phyloP scores from a whole-genome alignment of 2,113 vertebrate species.

The Dromiciops gliroides region DNA sequence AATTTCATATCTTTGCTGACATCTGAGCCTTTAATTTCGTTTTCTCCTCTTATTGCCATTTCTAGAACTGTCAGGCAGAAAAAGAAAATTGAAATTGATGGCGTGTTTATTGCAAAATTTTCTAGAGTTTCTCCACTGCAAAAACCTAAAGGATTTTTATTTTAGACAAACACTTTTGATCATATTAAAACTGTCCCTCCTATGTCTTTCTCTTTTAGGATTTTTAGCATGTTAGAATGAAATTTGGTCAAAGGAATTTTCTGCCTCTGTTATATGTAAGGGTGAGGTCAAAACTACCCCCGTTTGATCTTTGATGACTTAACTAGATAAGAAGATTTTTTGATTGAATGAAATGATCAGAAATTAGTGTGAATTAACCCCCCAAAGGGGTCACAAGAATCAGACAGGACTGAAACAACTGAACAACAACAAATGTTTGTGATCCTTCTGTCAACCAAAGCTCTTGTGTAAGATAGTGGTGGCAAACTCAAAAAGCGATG shows the following conservation, averaged over 20 bases:
- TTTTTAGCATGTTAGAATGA: neutral
- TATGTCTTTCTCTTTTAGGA: neutral
- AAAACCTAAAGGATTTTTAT: neutral
- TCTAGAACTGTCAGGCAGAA: neutral
- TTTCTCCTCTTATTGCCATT: neutral
- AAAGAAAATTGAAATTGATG: neutral
- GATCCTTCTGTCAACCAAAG: no score
- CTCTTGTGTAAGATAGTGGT: neutral
- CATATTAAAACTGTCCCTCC: neutral
- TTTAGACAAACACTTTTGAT: neutral
- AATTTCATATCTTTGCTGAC: neutral
- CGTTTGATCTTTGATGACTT: neutral
- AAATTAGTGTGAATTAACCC: neutral
- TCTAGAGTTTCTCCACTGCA: neutral
- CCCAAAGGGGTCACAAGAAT: no score
- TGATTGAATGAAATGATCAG: neutral
- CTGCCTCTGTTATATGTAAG: neutral
- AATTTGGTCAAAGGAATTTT: neutral
- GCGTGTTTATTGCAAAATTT: neutral
- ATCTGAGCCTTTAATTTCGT: neutral
- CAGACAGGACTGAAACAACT: neutral
- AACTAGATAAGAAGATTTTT: neutral
- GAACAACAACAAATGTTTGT: neutral
- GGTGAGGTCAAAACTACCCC: neutral
- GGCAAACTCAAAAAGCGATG: neutral